Evolutionary conservation across 2,888 invertebrate species (phyloP), one percentile per base, ranked within the genome.

Genomic region (Euzetes globulus): DNA sequence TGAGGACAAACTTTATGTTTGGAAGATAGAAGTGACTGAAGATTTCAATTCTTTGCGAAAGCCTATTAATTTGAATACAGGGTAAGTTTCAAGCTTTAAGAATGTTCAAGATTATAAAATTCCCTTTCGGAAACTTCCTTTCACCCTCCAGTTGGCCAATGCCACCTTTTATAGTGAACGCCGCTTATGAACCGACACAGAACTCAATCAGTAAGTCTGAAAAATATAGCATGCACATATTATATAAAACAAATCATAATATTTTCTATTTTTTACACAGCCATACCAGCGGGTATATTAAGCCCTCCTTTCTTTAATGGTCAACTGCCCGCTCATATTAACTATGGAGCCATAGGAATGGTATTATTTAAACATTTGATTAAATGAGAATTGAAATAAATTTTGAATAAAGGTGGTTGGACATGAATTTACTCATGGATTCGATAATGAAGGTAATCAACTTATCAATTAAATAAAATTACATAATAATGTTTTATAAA

Each of bases 341-440:
- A 76, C 33, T 76, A 74, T 29, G 76, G 74, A 19, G 29, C 70
- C 11, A 76, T 76, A 55, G 74, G 74, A 41, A 1, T 37, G 70
- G 68, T 41, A 41, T 41, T 41, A 33, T 9, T 33, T 33, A 6
- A 9, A 6, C 9, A 33, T 33, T 33, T 33, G 33, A 33, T 33
- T 33, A 33, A 6, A n/a, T n/a, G n/a, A 33, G 9, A 33, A 33
- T 9, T 33, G 9, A 33, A 33, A 33, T 33, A 9, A 33, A 41
- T 41, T 41, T 41, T 7, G 13, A 41, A 9, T 1, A 9, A 13
- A 41, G 41, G 41, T 94, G 15, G 93, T 94, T 79, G 94, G 91
- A 15, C 94, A 94, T 81, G 94, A 94, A 83, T 89, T 94, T 76
- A 94, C 93, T 3, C 94, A 94, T 79, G 94, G 92, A 0, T 93